These are phyloP conservation scores for Blera fallax DNA, from an alignment of 2,888 invertebrate genomes.

Conservation along the genomic window DNA sequence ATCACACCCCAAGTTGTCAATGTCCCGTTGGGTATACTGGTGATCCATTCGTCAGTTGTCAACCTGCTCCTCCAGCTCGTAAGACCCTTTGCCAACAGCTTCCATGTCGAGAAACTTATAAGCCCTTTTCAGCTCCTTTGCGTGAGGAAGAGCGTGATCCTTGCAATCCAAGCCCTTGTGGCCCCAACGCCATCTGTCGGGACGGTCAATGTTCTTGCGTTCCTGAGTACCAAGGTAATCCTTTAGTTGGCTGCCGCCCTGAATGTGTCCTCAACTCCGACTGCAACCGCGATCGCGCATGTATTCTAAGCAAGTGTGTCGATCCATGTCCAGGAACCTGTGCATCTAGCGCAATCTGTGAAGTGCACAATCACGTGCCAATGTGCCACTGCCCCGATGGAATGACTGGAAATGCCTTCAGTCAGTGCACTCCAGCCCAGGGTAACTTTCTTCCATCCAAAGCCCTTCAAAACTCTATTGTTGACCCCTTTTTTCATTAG, in stretches of 20 bases:
- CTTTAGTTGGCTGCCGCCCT: conserved; percentile 87
- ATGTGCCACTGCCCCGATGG: conserved; percentile 88
- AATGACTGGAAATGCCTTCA: conserved; percentile 89
- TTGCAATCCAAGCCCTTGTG: conserved; percentile 89
- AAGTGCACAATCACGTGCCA: conserved; percentile 88
- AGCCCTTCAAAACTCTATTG: conserved; percentile 26
- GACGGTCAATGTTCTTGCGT: conserved; percentile 86
- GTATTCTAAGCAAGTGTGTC: conserved; percentile 87
- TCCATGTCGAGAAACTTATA: background rate
- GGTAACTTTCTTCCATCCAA: conserved; percentile 82
- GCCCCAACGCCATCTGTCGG: conserved; percentile 88
- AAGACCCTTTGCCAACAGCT: conserved; percentile 21
- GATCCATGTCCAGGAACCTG: conserved; percentile 89
- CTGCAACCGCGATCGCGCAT: conserved; percentile 86
- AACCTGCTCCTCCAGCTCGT: conserved; percentile 75
- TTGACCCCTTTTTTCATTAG: conserved; percentile 84
- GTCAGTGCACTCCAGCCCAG: conserved; percentile 82
- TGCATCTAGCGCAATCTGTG: conserved; percentile 86
- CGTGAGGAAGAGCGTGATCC: conserved; percentile 83
- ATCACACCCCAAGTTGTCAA: conserved; percentile 89
- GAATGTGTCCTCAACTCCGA: conserved; percentile 88
- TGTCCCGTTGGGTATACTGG: conserved; percentile 88
- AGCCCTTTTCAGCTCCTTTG: conserved; percentile 72
- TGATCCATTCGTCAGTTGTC: conserved; percentile 86
- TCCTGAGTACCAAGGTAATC: conserved; percentile 88